Base-by-base conservation (phyloP, 1,140 invertebrate species). In the Popillia japonica region DNA sequence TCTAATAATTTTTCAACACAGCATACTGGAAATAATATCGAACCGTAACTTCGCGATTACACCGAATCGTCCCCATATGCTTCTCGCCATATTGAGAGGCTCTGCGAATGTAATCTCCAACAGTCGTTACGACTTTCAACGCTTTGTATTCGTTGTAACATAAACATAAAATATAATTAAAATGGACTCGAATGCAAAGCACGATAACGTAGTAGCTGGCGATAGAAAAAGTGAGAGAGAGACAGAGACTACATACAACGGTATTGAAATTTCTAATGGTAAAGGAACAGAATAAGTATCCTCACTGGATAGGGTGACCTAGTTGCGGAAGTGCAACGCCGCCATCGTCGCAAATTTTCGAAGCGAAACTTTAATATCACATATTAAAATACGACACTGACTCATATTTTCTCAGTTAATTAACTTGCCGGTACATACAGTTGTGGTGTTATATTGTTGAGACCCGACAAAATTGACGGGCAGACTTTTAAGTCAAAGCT, bases 311-410 rank as follows among this genome's bases (percentile, higher is more conserved):
- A 22, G 22, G 61, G 8, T 68, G 61, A 68, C 61, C 61, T 68
- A 68, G 22, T 68, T 68, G 61, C 27, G 61, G 61, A 68, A 68
- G 20, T 22, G 22, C 22, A 68, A 27, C 27, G 27, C 22, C 61
- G 61, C 61, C 27, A 68, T 22, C 20, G 20, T 68, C 61, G 22
- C 9, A 68, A 68, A 68, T 68, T 68, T 68, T 22, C 61, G 22
- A 68, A 68, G 61, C 61, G 61, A 68, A 68, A 68, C 61, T 68
- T 68, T 68, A 68, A 68, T 68, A 68, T 68, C 61, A 20, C 17
- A 68, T 68, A 68, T 68, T 68, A 68, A 68, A 68, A 68, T 68
- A 68, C 61, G 22, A 68, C 61, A 68, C 61, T 22, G 23, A 68
- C 61, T 7, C 61, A 68, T 68, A 68, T 68, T 68, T 68, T 68